Base-by-base conservation (phyloP, 1,140 invertebrate genomes). In the Trichomalopsis sarcophagae region DNA sequence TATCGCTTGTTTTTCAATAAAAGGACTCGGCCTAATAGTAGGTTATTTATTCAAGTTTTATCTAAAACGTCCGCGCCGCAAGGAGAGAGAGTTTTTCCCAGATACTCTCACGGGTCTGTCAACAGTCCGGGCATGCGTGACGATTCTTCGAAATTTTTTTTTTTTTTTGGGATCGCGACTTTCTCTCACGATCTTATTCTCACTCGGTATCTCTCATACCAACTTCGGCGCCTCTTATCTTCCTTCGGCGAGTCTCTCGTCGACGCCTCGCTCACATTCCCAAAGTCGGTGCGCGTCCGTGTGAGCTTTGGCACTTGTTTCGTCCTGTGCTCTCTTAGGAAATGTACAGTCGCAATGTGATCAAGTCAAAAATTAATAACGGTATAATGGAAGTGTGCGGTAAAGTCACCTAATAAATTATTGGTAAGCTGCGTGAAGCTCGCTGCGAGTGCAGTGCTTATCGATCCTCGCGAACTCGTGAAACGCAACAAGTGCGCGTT, bases 401-500 rank as follows among this genome's bases (percentile, higher is more conserved):
- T 36, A 36, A 36, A 36, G 33, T 44, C 40, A 0, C 9, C 40
- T 44, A 7, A 9, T 44, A 10, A 44, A 44, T 44, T 44, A 44
- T 44, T 7, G 40, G 10, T 44, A 44, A 44, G 10, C 40, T 44
- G 40, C 40, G 40, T 33, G 13, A 73, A 47, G 3, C 14, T 44
- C 47, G 27, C 27, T 27, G 27, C n/a, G 27, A 40, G 14, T 74
- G 14, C 36, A 55, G 27, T 2, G 27, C 27, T 77, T 44, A 30
- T 66, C 23, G 36, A 9, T 17, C 69, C 73, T n/a, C 9, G 21
- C 40, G 47, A 84, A 86, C 80, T 82, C 79, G 85, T 71, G 77
- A 75, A 68, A 81, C 36, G 73, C 78, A 79, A 68, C 85, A 86
- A 84, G 78, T 84, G 84, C 40, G 40, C 55, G 13, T 79, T 68